Evolutionary conservation across 2,888 invertebrate genomes (phyloP), one percentile per base, ranked within the genome.

Genomic region (Lagria hirta): DNA sequence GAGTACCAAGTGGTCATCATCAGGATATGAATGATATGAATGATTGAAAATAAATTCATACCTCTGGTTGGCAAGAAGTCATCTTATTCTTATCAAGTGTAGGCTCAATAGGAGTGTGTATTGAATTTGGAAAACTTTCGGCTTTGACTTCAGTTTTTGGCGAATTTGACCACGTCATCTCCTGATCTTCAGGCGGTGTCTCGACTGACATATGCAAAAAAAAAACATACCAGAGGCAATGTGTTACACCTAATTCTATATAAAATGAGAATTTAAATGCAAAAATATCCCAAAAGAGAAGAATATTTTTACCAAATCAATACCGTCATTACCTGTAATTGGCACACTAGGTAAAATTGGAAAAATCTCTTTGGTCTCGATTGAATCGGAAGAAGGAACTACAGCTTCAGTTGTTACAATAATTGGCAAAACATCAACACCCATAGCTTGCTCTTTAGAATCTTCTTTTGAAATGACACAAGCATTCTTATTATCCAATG

Each of bases 131-230:
- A 21, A 23, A 17, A 13, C 17, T 27, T 2, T 52, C 48, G 12
- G 37, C 47, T 33, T 44, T 41, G 6, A 18, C 17, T 13, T 38
- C 28, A 15, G 40, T 30, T 7, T 20, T 30, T 27, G 32, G 24
- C 12, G 18, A 28, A 3, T 49, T 49, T 27, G 48, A 43, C 58
- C 58, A 57, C 8, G 46, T 40, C 24, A 55, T 20, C 4, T 51
- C 47, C 35, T 57, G 53, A 35, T 49, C 51, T 20, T 51, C 47
- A 42, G 55, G 53, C 27, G 58, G 51, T 26, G 56, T 54, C 43
- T 64, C 61, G 36, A 57, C 64, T 64, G 50, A 52, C 54, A 56
- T 58, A 57, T 52, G 55, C 49, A 58, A 60, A 58, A 55, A 57
- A 48, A 48, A 47, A 43, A 54, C 48, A 58, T 55, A 53, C 60